Percentiles rank a stretch among this genome's conserved stretches.
These are phyloP conservation scores for Andrena fulva DNA, from an alignment of 2,888 invertebrate genomes.

Conservation along the genomic window DNA sequence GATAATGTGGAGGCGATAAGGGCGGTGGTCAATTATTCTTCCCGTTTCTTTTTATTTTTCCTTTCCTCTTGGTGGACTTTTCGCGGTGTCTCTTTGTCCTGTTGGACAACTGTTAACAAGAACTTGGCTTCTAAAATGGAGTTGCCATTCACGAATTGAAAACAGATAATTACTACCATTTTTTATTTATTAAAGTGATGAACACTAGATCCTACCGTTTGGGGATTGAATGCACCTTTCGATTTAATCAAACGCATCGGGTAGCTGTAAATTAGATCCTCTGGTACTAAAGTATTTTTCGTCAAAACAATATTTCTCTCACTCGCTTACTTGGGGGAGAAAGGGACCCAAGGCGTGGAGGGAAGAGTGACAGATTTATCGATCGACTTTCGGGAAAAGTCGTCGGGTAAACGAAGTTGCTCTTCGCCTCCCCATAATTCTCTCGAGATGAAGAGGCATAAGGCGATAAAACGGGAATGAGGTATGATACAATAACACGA, in stretches of 20 bases:
- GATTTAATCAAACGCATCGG: too few relatives aligned
- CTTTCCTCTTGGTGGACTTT: not conserved
- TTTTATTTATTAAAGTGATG: not conserved
- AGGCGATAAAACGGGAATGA: constrained; percentile 47
- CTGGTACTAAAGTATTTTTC: constrained; percentile 2
- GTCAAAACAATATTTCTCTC: constrained; percentile 5
- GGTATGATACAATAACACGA: constrained; percentile 44
- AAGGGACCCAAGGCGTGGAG: not conserved
- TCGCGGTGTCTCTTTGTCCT: not conserved
- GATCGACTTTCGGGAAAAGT: constrained; percentile 17
- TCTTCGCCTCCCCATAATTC: constrained; percentile 18
- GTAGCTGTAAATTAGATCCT: not conserved
- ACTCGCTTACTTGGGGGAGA: not conserved
- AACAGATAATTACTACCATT: not conserved
- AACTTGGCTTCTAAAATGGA: not conserved
- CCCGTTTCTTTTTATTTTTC: not conserved
- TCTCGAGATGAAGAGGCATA: constrained; percentile 43
- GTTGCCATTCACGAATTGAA: not conserved
- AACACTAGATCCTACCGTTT: not conserved
- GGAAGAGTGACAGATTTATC: constrained; percentile 26
- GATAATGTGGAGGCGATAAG: constrained; percentile 45
- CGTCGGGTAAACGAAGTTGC: constrained; percentile 23
- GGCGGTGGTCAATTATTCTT: constrained; percentile 37
- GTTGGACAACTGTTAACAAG: constrained; percentile 10
- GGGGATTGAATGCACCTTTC: too few relatives aligned